phyloP scores from a whole-genome alignment of 2,888 invertebrate species.

The Parthenolecanium corni region DNA sequence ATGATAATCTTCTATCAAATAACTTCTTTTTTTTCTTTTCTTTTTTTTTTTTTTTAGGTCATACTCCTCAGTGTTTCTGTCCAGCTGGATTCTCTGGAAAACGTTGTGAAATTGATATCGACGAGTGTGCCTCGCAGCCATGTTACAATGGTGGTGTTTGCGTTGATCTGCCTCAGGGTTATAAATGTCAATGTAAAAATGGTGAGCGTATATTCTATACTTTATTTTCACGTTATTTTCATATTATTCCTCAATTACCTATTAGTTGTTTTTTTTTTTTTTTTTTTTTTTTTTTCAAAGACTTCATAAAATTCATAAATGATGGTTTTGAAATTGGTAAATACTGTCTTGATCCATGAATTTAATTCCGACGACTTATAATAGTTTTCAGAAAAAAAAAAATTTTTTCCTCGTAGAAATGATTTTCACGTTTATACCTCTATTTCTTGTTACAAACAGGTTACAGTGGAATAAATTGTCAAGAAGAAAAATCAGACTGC shows the following conservation, averaged over 20 bases:
- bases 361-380: too few species aligned
- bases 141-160: slow-evolving; percentile 90
- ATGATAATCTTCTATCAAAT: too few species aligned
- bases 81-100: slow-evolving; percentile 89
- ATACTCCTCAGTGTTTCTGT: slow-evolving; percentile 81
- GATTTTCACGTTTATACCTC: too few species aligned
- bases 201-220: slow-evolving; percentile 40
- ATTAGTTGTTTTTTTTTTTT: background rate
- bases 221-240: too few species aligned
- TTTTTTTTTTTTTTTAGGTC: slow-evolving; percentile 37
- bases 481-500: slow-evolving; percentile 84
- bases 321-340: too few species aligned
- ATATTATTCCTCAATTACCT: too few species aligned
- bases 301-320: too few species aligned
- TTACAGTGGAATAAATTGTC: slow-evolving; percentile 86
- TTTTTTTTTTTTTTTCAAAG: background rate
- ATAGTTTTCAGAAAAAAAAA: too few species aligned
- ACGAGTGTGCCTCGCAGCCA: slow-evolving; percentile 87
- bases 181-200: slow-evolving; percentile 73
- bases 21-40: too few species aligned
- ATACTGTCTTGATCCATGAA: too few species aligned
- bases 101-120: slow-evolving; percentile 86
- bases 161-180: slow-evolving; percentile 82
- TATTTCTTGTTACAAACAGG: slow-evolving; percentile 39
- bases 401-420: too few species aligned